phyloP scores from a whole-genome alignment of 2,888 invertebrate genomes.

The Xylocampa areola region DNA sequence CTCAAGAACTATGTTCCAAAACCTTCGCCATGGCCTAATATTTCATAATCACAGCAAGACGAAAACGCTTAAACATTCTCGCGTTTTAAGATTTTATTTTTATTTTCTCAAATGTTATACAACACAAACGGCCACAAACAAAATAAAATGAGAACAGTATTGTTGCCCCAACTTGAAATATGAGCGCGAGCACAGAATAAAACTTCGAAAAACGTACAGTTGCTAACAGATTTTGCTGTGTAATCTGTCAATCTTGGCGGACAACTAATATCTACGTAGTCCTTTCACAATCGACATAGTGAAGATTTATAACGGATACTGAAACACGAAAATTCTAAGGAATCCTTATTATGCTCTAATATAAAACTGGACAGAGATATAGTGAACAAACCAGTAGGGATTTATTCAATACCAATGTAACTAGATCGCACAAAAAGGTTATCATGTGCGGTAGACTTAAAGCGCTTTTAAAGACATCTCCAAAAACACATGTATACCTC shows the following conservation, averaged over 20 bases:
- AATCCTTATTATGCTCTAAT: background rate
- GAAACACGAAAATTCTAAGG: constrained; percentile 3
- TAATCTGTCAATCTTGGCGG: constrained; percentile 59
- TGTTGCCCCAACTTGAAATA: constrained; percentile 69
- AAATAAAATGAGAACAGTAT: constrained; percentile 63
- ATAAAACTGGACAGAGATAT: too few relatives aligned
- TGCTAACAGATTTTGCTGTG: constrained; percentile 57
- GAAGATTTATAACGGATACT: constrained; percentile 32
- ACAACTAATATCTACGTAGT: constrained; percentile 41
- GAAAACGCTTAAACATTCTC: background rate
- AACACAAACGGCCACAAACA: constrained; percentile 53
- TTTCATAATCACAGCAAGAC: background rate
- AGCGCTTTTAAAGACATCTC: too few relatives aligned
- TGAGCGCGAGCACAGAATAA: constrained; percentile 60
- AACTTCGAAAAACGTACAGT: constrained; percentile 66
- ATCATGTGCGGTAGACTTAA: too few relatives aligned
- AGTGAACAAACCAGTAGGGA: too few relatives aligned
- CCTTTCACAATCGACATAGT: constrained; percentile 20
- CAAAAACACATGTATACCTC: too few relatives aligned
- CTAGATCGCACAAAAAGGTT: too few relatives aligned
- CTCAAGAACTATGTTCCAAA: too few relatives aligned
- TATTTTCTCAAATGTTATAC: constrained; percentile 39
- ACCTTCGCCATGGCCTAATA: too few relatives aligned
- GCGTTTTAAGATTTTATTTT: constrained; percentile 17
- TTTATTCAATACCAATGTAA: too few relatives aligned